Evolutionary conservation across 1,140 invertebrate species (phyloP).

Genomic region (Drosophila baimaii): DNA sequence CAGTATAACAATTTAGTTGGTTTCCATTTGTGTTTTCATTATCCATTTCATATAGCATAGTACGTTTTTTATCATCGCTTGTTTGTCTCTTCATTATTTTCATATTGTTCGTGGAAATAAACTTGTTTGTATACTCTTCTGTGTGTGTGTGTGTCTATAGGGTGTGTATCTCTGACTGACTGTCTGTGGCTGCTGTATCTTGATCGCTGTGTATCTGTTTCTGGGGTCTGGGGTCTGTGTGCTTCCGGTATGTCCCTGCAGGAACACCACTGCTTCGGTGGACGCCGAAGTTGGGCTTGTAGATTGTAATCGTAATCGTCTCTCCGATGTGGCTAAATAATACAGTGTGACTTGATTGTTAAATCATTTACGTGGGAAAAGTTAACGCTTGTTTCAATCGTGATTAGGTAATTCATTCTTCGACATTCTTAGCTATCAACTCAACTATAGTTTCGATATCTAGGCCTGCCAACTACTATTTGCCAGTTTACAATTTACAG

Average conservation of each 20-base stretch:
- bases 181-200: conserved; percentile 30
- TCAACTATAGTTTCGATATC: conserved; percentile 52
- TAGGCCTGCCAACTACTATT: conserved; percentile 51
- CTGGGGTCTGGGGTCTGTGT: conserved; percentile 11
- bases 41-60: conserved; percentile 62
- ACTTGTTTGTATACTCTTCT: conserved; percentile 35
- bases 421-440: conserved; percentile 41
- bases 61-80: conserved; percentile 54
- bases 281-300: conserved; percentile 40
- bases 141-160: conserved; percentile 51
- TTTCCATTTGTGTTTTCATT: conserved; percentile 48
- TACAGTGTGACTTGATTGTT: conserved; percentile 73
- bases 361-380: conserved; percentile 79
- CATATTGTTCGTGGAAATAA: conserved; percentile 53
- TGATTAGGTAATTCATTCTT: conserved; percentile 30
- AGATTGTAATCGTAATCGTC: conserved; percentile 30
- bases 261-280: conserved; percentile 36
- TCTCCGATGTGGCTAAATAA: conserved; percentile 61
- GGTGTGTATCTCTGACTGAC: conserved; percentile 38
- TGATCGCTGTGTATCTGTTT: conserved; percentile 9
- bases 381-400: conserved; percentile 71
- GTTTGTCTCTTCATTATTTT: conserved; percentile 37
- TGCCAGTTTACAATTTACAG: conserved; percentile 78
- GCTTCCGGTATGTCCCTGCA: conserved; percentile 8
- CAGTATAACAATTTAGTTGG: conserved; percentile 84